These are phyloP conservation scores for Andricus grossulariae DNA, from an alignment of 1,140 invertebrate species.

Conservation along the genomic window DNA sequence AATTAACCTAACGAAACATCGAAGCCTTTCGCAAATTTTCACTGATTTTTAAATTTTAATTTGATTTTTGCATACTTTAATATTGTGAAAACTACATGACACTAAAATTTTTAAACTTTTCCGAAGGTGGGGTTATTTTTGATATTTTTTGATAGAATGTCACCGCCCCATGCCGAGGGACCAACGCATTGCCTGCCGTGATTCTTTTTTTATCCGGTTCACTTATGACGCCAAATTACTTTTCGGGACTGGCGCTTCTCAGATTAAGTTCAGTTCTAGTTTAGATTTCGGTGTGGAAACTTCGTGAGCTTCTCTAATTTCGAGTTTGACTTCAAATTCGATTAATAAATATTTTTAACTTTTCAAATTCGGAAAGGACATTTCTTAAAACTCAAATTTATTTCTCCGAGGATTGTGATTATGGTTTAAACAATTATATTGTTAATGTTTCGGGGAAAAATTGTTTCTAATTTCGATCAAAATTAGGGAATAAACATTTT, in stretches of 20 bases:
- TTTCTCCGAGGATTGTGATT: background rate
- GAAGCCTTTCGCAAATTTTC: too few relatives aligned
- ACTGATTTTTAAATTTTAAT: too few relatives aligned
- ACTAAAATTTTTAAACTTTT: conserved; percentile 1
- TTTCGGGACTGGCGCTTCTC: background rate
- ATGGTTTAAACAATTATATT: background rate
- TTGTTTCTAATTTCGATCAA: conserved; percentile 9
- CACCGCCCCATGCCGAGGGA: conserved; percentile 61
- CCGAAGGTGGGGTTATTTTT: conserved; percentile 8
- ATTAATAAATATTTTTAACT: background rate
- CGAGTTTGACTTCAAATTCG: background rate
- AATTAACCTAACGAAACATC: too few relatives aligned
- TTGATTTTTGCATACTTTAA: background rate
- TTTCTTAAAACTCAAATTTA: background rate
- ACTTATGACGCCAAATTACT: conserved; percentile 42
- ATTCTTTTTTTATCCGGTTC: conserved; percentile 32
- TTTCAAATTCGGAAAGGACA: background rate
- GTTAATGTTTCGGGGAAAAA: conserved; percentile 9
- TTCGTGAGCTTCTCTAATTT: conserved; percentile 6
- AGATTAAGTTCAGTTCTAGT: conserved; percentile 44
- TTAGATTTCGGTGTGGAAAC: conserved; percentile 24
- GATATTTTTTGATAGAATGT: background rate
- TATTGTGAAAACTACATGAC: background rate
- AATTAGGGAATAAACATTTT: background rate
- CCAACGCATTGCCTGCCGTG: conserved; percentile 55